phyloP scores from a whole-genome alignment of 2,797 vertebrate genomes.

The Acipenser ruthenus region DNA sequence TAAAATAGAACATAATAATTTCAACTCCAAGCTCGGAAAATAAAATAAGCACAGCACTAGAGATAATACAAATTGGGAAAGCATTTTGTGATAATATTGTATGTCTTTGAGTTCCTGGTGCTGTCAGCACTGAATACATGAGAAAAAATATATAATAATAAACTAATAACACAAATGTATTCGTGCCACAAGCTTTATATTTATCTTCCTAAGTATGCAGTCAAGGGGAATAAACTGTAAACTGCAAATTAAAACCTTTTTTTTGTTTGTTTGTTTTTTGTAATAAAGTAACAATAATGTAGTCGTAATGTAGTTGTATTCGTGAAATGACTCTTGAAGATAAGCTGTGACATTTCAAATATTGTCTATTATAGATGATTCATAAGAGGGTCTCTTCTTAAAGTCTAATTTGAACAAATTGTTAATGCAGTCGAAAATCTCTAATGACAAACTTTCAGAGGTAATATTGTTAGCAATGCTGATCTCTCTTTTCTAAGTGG shows the following conservation, averaged over 20 bases:
- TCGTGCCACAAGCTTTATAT: neutral
- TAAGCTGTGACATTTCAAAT: constrained; percentile 10
- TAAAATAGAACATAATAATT: too few species aligned
- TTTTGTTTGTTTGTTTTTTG: neutral
- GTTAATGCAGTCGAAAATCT: constrained; percentile 13
- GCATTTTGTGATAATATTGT: too few species aligned
- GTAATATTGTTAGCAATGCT: constrained; percentile 5
- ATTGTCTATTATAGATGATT: neutral
- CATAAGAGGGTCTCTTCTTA: constrained; percentile 2
- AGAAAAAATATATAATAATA: too few species aligned
- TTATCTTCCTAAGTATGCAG: constrained; percentile 1
- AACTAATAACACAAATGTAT: neutral
- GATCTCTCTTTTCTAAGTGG: constrained; percentile 22
- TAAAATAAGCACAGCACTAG: too few species aligned
- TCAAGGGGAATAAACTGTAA: neutral
- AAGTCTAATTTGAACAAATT: constrained; percentile 2
- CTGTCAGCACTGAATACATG: too few species aligned
- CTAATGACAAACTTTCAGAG: constrained; percentile 8
- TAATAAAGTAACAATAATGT: constrained; percentile 8
- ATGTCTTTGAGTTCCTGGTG: too few species aligned
- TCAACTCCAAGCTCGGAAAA: too few species aligned
- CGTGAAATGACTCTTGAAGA: constrained; percentile 2
- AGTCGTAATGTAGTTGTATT: neutral
- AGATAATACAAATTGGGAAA: too few species aligned
- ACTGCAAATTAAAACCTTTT: neutral